Evolutionary conservation across 2,797 vertebrate genomes (phyloP).

Genomic region (Enteromius treurensis): DNA sequence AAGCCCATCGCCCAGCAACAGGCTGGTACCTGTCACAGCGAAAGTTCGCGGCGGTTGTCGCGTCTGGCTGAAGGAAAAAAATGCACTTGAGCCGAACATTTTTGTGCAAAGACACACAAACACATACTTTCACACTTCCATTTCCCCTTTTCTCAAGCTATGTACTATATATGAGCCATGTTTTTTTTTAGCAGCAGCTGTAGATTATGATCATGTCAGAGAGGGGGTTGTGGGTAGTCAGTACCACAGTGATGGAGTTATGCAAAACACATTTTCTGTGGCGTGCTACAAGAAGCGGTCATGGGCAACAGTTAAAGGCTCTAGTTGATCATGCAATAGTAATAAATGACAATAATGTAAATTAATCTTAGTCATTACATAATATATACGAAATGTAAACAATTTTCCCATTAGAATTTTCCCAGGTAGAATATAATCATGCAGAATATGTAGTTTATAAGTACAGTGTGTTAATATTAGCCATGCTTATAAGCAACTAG

Average conservation of each 20-base stretch:
- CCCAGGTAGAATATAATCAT: no score
- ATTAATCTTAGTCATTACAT: neutral
- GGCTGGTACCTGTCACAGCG: slow-evolving; percentile 32
- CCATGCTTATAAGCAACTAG: no score
- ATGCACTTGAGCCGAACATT: neutral
- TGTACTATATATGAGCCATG: neutral
- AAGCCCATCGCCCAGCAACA: slow-evolving; percentile 57
- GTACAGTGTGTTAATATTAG: no score
- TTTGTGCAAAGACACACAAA: neutral
- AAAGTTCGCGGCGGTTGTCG: neutral
- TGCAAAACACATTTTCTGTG: neutral
- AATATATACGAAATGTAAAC: neutral
- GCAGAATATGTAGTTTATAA: no score
- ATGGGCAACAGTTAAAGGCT: neutral
- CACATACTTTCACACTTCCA: neutral
- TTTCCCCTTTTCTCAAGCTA: slow-evolving; percentile 16
- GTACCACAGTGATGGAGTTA: neutral
- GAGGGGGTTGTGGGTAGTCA: slow-evolving; percentile 4
- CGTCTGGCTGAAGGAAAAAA: slow-evolving; percentile 12
- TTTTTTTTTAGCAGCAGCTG: slow-evolving; percentile 8
- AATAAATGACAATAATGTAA: neutral
- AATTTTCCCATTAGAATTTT: no score
- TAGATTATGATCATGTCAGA: neutral
- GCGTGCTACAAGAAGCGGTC: neutral
- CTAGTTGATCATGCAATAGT: neutral